phyloP scores from a whole-genome alignment of 2,888 invertebrate species.

The Meandrusa payeni region DNA sequence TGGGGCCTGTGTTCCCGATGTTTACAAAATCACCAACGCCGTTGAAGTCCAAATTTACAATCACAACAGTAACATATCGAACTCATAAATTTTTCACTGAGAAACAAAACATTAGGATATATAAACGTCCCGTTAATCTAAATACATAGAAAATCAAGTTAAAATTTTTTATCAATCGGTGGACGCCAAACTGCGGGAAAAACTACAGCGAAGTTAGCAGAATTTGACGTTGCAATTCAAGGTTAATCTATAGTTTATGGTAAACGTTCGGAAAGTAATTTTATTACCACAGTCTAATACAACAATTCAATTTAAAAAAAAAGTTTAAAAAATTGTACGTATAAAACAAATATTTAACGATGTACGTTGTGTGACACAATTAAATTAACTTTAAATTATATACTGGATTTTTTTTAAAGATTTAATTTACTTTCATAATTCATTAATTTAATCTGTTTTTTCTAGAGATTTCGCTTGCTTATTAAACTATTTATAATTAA shows the following conservation, averaged over 20 bases:
- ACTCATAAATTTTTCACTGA: constrained; percentile 53
- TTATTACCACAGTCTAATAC: neutral
- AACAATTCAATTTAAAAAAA: neutral
- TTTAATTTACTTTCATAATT: too few relatives aligned
- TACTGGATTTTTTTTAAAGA: too few relatives aligned
- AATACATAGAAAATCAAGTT: constrained; percentile 68
- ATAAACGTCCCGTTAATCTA: constrained; percentile 55
- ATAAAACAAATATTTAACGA: too few relatives aligned
- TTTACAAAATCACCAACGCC: constrained; percentile 72
- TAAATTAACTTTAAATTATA: too few relatives aligned
- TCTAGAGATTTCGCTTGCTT: too few relatives aligned
- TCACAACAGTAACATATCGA: constrained; percentile 64
- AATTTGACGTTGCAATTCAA: constrained; percentile 50
- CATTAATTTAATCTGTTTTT: too few relatives aligned
- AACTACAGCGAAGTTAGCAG: constrained; percentile 74
- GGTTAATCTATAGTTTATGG: constrained; percentile 54
- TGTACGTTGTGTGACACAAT: too few relatives aligned
- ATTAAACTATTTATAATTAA: too few relatives aligned
- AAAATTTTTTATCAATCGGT: constrained; percentile 67
- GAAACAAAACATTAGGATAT: constrained; percentile 48
- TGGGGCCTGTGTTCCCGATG: constrained; percentile 74
- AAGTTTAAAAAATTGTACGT: neutral
- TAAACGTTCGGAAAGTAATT: constrained; percentile 22
- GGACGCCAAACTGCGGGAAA: constrained; percentile 80
- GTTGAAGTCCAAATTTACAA: constrained; percentile 50